Base-by-base conservation (phyloP, 1,140 invertebrate genomes). In the Drosophila malerkotliana region DNA sequence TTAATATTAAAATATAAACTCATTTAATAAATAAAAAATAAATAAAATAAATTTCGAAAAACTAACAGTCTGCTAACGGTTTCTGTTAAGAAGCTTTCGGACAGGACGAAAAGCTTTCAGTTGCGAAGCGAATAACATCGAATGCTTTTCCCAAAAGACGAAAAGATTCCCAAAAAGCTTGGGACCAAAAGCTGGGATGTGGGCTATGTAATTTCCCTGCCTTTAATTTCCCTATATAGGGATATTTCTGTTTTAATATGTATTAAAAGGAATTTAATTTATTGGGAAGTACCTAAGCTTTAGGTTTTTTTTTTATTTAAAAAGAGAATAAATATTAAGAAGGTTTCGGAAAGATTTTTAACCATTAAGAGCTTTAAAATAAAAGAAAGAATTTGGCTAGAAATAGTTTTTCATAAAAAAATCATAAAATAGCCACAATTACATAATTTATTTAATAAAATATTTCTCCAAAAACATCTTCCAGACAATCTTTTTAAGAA, bases 91-190 rank as follows among this genome's bases (percentile, higher is more conserved):
- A 10, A 45, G 30, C 30, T 34, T 34, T 47, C 8, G 24, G 6
- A 24, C 6, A 58, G 59, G 55, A 58, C 54, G 12, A 5, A 48
- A 48, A 49, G 66, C 66, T 69, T 69, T 57, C 1, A 18, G 21
- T n/a, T n/a, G 1, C 10, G 26, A 28, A 28, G 18, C 49, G 60
- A 47, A 68, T 28, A 64, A 67, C 63, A 67, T 68, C 5, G 66
- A 21, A 15, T 47, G 44, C 9, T 47, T 47, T 24, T 47, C 44
- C 15, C n/a, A 30, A n/a, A 0, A 0, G 5, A 2, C 3, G 9
- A 12, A 4, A 12, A 26, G 10, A n/a, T n/a, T 26, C 10, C 3
- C 8, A 2, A 56, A 69, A 56, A 69, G 63, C 52, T 69, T 69
- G 32, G 51, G 32, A 49, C 63, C 0, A 12, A 69, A 77, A 72